A percentile compares a stretch with the other conserved stretches of the same genome.
Conservation (phyloP, 53 echinoderm and acorn worm genomes). For the Echinometra lucunter region DNA sequence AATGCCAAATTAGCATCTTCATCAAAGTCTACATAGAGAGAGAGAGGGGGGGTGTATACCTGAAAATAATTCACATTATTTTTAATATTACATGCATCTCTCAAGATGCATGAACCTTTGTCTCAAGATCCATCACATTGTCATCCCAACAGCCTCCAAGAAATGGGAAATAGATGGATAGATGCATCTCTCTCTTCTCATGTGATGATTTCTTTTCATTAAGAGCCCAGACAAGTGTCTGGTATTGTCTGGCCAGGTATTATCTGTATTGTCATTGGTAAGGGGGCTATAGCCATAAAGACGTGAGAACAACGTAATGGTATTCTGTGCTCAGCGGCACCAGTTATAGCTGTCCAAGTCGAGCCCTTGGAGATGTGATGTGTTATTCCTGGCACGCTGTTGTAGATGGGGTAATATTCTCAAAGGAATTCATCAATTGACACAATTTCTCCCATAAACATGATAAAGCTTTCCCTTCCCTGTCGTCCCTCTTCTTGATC, state of each 20-base stretch:
- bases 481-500: too few species aligned
- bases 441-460: conserved; percentile 53
- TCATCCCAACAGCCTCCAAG: too few species aligned
- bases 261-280: background rate
- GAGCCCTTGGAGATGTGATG: background rate
- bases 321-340: background rate
- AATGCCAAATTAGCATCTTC: background rate
- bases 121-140: too few species aligned
- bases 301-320: background rate
- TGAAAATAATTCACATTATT: background rate
- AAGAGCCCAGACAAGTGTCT: background rate
- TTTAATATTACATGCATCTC: background rate
- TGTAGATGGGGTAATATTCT: conserved; percentile 16
- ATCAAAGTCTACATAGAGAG: background rate
- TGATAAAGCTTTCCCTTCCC: too few species aligned
- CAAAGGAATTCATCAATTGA: conserved; percentile 27
- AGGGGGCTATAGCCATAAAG: background rate
- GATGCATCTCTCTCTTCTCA: too few species aligned
- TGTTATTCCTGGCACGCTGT: conserved; percentile 36
- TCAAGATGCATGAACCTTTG: too few species aligned
- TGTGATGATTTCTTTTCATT: background rate
- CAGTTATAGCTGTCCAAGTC: background rate
- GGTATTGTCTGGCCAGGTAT: background rate
- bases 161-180: too few species aligned
- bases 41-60: background rate